Conservation (phyloP, 2,113 vertebrate species). For the Chamaetylas fuelleborni region DNA sequence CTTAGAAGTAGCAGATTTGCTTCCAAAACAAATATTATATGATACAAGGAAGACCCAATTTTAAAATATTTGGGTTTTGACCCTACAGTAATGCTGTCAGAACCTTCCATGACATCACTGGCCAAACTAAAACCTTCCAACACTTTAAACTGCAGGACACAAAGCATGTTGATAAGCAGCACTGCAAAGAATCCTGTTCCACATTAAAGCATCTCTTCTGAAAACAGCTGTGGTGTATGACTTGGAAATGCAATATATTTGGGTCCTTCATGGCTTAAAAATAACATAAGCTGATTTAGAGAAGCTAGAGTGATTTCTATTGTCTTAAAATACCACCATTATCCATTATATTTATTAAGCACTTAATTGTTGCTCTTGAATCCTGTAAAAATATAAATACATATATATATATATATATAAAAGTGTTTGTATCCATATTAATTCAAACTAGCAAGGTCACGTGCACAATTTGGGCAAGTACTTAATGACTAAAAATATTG, state of each 20-base stretch:
- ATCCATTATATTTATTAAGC: background rate
- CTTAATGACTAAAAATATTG: background rate
- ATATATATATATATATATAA: background rate
- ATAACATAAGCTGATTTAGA: background rate
- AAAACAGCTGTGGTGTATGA: background rate
- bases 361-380: background rate
- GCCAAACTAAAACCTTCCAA: background rate
- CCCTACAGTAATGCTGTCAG: background rate
- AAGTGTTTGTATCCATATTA: background rate
- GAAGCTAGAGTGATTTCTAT: background rate
- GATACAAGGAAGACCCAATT: background rate
- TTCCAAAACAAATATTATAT: background rate
- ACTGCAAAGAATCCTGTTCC: background rate
- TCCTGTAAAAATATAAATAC: background rate
- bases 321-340: conserved; percentile 9
- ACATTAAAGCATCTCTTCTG: background rate
- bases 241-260: background rate
- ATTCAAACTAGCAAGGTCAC: background rate
- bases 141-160: background rate
- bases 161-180: background rate
- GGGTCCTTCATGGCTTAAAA: background rate
- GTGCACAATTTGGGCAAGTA: background rate
- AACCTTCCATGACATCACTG: background rate
- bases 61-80: background rate
- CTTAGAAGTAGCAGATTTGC: background rate